These are phyloP conservation scores for Trematomus loennbergii DNA, from an alignment of 2,113 vertebrate species.

Conservation along the genomic window DNA sequence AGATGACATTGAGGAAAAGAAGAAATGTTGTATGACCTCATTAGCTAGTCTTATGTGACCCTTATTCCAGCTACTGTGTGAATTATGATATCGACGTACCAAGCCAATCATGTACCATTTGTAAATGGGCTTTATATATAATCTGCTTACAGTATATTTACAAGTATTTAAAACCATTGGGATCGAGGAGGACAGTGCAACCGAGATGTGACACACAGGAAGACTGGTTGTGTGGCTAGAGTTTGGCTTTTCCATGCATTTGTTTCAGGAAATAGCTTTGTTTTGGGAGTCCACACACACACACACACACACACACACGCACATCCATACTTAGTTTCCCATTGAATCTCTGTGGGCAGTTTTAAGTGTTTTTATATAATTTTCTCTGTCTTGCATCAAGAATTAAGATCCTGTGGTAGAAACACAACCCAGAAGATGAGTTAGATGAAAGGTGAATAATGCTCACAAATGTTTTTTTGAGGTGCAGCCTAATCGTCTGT, in stretches of 20 bases:
- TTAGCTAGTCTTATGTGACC: slow-evolving; percentile 66
- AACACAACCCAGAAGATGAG: slow-evolving; percentile 53
- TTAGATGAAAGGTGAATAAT: slow-evolving; percentile 36
- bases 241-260: slow-evolving; percentile 53
- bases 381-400: slow-evolving; percentile 87
- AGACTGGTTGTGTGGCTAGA: slow-evolving; percentile 35
- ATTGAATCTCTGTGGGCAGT: slow-evolving; percentile 70
- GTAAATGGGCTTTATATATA: slow-evolving; percentile 78
- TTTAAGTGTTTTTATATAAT: slow-evolving; percentile 67
- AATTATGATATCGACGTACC: slow-evolving; percentile 74
- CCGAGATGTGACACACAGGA: slow-evolving; percentile 45
- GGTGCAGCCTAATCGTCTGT: slow-evolving; percentile 50
- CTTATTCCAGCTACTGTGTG: slow-evolving; percentile 74
- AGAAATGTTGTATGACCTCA: slow-evolving; percentile 65
- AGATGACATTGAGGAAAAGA: slow-evolving; percentile 56
- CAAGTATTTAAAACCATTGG: slow-evolving; percentile 67
- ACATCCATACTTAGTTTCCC: slow-evolving; percentile 54
- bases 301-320: slow-evolving; percentile 5
- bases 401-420: slow-evolving; percentile 75
- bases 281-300: slow-evolving; percentile 28
- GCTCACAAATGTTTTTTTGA: slow-evolving; percentile 38
- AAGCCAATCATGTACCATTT: slow-evolving; percentile 73
- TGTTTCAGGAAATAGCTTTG: slow-evolving; percentile 38
- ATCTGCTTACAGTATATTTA: slow-evolving; percentile 73
- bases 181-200: slow-evolving; percentile 38